These are phyloP conservation scores for Nicator chloris DNA, from an alignment of 2,113 vertebrate species.

Conservation along the genomic window DNA sequence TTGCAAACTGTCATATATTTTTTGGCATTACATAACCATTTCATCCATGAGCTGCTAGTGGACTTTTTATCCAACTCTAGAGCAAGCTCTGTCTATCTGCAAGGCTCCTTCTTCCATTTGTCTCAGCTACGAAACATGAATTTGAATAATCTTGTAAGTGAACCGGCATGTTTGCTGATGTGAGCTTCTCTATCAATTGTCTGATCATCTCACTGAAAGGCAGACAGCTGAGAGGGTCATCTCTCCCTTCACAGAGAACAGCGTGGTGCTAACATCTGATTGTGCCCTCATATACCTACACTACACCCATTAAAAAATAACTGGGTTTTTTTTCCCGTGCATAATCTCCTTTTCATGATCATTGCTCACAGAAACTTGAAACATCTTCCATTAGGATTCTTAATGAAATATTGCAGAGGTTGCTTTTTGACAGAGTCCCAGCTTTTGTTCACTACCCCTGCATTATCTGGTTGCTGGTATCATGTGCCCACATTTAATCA, in stretches of 20 bases:
- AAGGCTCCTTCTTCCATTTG: background rate
- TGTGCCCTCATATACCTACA: background rate
- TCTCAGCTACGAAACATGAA: background rate
- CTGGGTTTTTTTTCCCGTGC: background rate
- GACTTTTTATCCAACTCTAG: background rate
- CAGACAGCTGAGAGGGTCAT: background rate
- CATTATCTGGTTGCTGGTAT: background rate
- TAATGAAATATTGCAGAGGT: constrained; percentile 16
- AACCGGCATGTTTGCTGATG: background rate
- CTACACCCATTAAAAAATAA: background rate
- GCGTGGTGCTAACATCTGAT: background rate
- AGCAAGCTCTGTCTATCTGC: background rate
- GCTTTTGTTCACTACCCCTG: background rate
- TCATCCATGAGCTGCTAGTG: background rate
- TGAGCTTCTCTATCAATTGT: background rate
- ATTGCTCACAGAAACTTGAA: background rate
- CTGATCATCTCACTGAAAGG: background rate
- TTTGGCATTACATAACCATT: constrained; percentile 40
- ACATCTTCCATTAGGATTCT: background rate
- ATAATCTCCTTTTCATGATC: background rate
- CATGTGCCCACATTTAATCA: constrained; percentile 6
- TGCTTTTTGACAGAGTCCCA: background rate
- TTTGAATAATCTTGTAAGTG: background rate
- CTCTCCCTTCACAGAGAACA: background rate
- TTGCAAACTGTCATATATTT: constrained; percentile 41